Evolutionary conservation across 2,113 vertebrate genomes (phyloP), one percentile per base, ranked within the genome.

Genomic region (Lophura nycthemera): DNA sequence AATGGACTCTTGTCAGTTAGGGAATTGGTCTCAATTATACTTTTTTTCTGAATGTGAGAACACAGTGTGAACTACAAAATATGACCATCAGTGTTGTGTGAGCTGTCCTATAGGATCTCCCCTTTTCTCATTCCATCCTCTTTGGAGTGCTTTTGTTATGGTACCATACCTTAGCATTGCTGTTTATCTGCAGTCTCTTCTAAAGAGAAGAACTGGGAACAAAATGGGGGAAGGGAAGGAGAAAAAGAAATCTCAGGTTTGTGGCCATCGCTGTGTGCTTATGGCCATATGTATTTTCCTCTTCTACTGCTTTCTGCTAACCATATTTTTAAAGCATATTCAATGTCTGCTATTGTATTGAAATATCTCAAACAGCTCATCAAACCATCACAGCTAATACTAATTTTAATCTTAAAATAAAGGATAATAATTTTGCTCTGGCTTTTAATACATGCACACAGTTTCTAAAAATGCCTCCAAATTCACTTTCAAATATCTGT

Each of bases 21-120:
- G 84, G 95, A 97, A 96, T 93, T 96, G 93, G 89, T 94, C 92
- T 96, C 96, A 92, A 95, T 97, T 87, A 93, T 92, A 92, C 70
- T 89, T 96, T 92, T 45, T 45, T 95, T 81, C 78, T 83, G 78
- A 85, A 85, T 57, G 59, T n/a, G 43, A 93, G 95, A 96, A 94
- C 89, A 95, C 60, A 69, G 79, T 75, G 71, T 91, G 90, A 90
- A 88, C 88, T 89, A 87, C 89, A 96, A 86, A 85, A 86, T 77
- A 92, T 30, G 11, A 80, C 73, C 93, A 88, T 85, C 63, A 79
- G 64, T 40, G 71, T 30, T 42, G 34, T 71, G 45, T 71, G 60
- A 92, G 56, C 48, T 83, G 30, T 48, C 50, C 59, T 70, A 50
- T 24, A 22, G 64, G 56, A 80, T 80, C 30, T 77, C 40, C 29